Evolutionary conservation across 2,888 invertebrate genomes (phyloP), one percentile per base, ranked within the genome.

Genomic region (Podotricha telesiphe): DNA sequence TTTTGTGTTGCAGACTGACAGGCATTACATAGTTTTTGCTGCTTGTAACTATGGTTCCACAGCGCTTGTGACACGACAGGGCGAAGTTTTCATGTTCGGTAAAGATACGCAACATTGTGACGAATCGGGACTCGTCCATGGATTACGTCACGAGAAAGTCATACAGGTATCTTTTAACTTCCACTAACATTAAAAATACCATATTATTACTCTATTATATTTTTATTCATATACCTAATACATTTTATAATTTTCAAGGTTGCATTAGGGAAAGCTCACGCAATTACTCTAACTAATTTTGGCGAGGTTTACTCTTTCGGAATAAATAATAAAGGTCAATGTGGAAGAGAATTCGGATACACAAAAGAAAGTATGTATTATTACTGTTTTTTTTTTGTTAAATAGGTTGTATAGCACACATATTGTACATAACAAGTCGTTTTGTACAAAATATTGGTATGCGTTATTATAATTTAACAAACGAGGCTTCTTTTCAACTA

Each of bases 251-350:
- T 22, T 53, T 70, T 88, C 0, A 94, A 96, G 90, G 96, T 98
- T 4, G 96, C 97, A 0, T 89, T 99, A 69, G 99, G 99, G 2
- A 99, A 99, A 89, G 99, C 99, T 0, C 99, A 99, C 81, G 97
- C 97, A n/a, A 97, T 98, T 0, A 97, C 95, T 0, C 92, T 99
- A 13, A 98, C 97, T 15, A 96, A 95, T 76, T 96, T 96, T 82
- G 99, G 99, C 0, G 96, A 96, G 77, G 95, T 99, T 3, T 99
- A 96, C 85, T 98, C 99, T 0, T 99, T 99, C 87, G 99, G 99
- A 6, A 96, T 99, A 72, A 99, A 99, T 87, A 99, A 99, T 85
- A 98, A 99, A 85, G 98, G 98, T 0, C 99, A 99, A 83, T 99
- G 99, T 88, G 99, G 99, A 5, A 93, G 98, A 73, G 97, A 97